Percentiles rank a stretch among this genome's conserved stretches.
Conservation (phyloP, 1,140 invertebrate species). For the Calosoma granatense region DNA sequence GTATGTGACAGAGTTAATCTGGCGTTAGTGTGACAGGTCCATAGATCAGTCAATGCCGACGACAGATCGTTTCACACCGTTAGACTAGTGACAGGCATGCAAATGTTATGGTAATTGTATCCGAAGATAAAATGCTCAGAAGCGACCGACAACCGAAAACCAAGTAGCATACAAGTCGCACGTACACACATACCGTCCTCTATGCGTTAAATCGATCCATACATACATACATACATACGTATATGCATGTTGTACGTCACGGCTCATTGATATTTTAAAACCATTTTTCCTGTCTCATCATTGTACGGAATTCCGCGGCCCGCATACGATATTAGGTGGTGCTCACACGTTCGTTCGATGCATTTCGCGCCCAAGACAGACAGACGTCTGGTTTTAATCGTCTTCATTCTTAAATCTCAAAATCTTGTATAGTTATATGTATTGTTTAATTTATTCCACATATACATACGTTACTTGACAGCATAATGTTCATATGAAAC, state of each 20-base stretch:
- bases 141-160: not conserved
- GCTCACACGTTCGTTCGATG: no score
- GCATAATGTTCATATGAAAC: no score
- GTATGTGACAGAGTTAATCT: no score
- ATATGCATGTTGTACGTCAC: no score
- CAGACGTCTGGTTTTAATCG: no score
- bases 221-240: not conserved
- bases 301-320: not conserved
- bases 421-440: no score
- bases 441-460: no score
- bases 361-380: no score
- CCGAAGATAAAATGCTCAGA: not conserved
- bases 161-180: not conserved
- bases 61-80: not conserved
- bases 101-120: not conserved
- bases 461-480: no score
- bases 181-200: not conserved
- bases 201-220: not conserved
- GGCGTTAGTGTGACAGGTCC: not conserved
- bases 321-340: not conserved
- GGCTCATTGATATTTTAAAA: conserved; percentile 1
- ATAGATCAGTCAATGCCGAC: not conserved
- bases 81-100: not conserved
- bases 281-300: conserved; percentile 1
- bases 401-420: no score